These are phyloP conservation scores for Hippocampus kuda DNA, from an alignment of 2,797 vertebrate genomes.

Conservation along the genomic window DNA sequence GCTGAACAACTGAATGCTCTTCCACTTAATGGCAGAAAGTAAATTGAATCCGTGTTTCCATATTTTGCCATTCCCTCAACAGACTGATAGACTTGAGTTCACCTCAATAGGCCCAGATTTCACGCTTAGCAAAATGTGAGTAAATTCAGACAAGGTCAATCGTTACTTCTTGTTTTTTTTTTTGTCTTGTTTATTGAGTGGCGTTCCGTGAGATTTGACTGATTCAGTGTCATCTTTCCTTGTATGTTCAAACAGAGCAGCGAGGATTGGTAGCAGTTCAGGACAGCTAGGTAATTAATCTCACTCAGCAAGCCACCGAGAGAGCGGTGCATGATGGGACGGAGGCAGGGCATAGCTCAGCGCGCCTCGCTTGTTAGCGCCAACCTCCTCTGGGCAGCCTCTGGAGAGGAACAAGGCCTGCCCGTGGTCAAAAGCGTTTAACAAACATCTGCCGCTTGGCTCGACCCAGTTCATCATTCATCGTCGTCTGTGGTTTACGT, in stretches of 20 bases:
- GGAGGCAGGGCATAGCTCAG: slow-evolving; percentile 47
- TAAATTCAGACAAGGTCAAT: too few relatives aligned
- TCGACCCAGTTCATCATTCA: slow-evolving; percentile 2
- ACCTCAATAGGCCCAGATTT: too few relatives aligned
- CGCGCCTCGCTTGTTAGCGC: slow-evolving; percentile 55
- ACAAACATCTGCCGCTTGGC: slow-evolving; percentile 22
- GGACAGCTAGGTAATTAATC: slow-evolving; percentile 59
- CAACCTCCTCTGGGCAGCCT: slow-evolving; percentile 46
- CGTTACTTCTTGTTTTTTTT: too few relatives aligned
- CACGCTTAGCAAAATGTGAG: too few relatives aligned
- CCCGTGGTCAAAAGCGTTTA: slow-evolving; percentile 51
- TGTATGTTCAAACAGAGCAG: neutral
- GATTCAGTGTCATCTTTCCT: too few relatives aligned
- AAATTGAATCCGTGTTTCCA: too few relatives aligned
- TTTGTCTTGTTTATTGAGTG: too few relatives aligned
- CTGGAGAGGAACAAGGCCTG: slow-evolving; percentile 46
- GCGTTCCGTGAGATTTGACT: too few relatives aligned
- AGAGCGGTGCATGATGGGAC: slow-evolving; percentile 59
- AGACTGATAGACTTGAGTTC: too few relatives aligned
- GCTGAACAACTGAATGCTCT: too few relatives aligned
- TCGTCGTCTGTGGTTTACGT: neutral
- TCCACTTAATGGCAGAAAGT: too few relatives aligned
- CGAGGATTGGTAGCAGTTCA: slow-evolving; percentile 31
- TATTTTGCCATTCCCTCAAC: too few relatives aligned
- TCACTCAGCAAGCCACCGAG: slow-evolving; percentile 41